These are phyloP conservation scores for Vulpes vulpes DNA, from an alignment of 2,113 vertebrate species.

Conservation along the genomic window DNA sequence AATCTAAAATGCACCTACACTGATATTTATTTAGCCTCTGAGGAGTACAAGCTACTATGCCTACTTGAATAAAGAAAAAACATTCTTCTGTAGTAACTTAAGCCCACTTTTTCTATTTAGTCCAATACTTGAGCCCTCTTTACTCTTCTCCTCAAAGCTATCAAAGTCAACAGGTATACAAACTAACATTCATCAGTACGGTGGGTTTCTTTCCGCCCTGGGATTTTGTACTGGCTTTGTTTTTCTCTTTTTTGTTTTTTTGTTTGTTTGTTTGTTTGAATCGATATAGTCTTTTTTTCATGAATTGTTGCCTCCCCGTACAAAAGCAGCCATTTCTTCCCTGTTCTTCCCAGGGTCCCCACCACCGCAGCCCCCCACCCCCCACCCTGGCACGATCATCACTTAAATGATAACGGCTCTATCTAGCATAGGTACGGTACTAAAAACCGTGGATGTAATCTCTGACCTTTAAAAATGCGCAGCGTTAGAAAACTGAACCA, in stretches of 20 bases:
- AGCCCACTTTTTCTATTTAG: neutral
- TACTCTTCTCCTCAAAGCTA: neutral
- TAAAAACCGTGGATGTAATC: neutral
- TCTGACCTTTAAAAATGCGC: neutral
- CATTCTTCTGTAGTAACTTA: neutral
- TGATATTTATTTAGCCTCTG: constrained; percentile 26
- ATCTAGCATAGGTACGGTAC: neutral
- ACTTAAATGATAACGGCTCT: constrained; percentile 33
- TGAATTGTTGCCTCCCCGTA: neutral
- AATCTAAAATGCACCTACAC: neutral
- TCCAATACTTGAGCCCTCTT: neutral
- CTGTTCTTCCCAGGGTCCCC: neutral
- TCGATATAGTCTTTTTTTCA: neutral
- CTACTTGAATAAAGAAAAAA: constrained; percentile 29
- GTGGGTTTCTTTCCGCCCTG: neutral
- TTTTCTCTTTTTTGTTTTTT: neutral
- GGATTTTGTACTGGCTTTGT: neutral
- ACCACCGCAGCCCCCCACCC: neutral
- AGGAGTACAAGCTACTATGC: neutral
- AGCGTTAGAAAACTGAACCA: constrained; percentile 1
- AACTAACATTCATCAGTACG: neutral
- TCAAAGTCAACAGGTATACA: constrained; percentile 65
- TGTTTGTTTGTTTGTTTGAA: neutral
- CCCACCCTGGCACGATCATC: neutral
- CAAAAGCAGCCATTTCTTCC: constrained; percentile 40